Percentiles rank a stretch among this genome's conserved stretches.
Conservation (phyloP, 2,113 vertebrate genomes). For the Cairina moschata region DNA sequence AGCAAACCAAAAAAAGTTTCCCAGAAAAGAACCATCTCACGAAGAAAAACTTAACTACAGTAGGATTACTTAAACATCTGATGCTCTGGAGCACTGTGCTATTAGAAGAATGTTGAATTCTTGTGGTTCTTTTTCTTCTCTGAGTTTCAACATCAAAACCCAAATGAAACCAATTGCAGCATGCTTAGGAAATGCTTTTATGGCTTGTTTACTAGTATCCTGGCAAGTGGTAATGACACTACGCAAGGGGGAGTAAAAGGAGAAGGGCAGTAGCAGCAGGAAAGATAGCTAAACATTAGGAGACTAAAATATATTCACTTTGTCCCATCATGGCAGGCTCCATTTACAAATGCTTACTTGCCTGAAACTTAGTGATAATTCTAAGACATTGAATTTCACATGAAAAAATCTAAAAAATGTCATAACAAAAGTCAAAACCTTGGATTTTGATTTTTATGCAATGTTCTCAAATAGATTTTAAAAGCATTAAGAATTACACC, state of each 20-base stretch:
- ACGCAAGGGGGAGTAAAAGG: accelerated
- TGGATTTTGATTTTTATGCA: neutral
- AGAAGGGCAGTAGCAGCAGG: neutral
- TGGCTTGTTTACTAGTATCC: neutral
- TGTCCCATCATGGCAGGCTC: neutral
- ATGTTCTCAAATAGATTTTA: neutral
- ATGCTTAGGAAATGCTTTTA: neutral
- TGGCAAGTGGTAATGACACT: neutral
- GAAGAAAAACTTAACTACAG: neutral
- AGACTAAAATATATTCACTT: neutral
- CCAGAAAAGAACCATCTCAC: neutral
- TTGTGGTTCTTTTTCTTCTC: neutral
- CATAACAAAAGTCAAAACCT: neutral
- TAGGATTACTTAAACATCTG: neutral
- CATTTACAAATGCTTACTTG: neutral
- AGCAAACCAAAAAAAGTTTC: neutral
- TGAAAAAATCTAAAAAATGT: neutral
- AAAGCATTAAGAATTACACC: neutral
- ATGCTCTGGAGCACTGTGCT: neutral
- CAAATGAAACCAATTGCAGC: neutral
- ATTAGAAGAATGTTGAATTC: neutral
- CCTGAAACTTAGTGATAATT: neutral
- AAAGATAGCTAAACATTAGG: neutral
- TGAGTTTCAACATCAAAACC: neutral
- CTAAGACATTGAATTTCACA: neutral